Base-by-base conservation (phyloP, 35 echinoderm and acorn worm species). In the Apostichopus japonicus region DNA sequence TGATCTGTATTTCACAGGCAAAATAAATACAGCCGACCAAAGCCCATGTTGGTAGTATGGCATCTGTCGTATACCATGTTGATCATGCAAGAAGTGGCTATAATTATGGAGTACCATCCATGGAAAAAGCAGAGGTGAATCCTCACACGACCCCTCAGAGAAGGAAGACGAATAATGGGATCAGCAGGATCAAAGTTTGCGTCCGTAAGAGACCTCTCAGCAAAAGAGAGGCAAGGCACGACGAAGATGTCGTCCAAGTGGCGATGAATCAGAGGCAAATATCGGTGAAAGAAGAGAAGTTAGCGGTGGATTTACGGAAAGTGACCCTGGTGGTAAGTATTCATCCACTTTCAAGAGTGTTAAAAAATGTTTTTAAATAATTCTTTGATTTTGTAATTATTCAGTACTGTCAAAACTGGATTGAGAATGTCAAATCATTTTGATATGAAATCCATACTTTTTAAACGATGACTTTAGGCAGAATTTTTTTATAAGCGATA, bases 171-270 rank as follows among this genome's bases (percentile, higher is more conserved):
- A 88, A 44, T 23, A 65, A 17, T 16, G 86, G 61, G 2, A 62
- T 0, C 15, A 86, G 87, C n/a, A 89, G 90, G 57, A 98, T 98
- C 23, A 93, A 78, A 65, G 97, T 98, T 1, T 98, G 97, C 65
- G 93, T 98, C 58, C 72, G 97, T 14, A 98, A 98, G 84, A 80
- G 97, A 86, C 97, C 95, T 8, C 55, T 98, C 62, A 94, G 82
- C 86, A 79, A 90, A 83, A 96, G 93, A 79, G 97, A 98, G 71
- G 53, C 72, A 61, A 90, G 79, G 87, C 80, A 80, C 5, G 95
- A 98, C 11, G 61, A 72, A 21, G 95, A 98, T 87, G 95, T 94
- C 5, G 87, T 98, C 5, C 10, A 44, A 13, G 92, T 87, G 3
- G 94, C 93, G 21, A 52, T 24, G 17, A 83, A 89, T 63, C 77